Evolutionary conservation across 2,113 vertebrate genomes (phyloP), one percentile per base, ranked within the genome.

Genomic region (Stercorarius parasiticus): DNA sequence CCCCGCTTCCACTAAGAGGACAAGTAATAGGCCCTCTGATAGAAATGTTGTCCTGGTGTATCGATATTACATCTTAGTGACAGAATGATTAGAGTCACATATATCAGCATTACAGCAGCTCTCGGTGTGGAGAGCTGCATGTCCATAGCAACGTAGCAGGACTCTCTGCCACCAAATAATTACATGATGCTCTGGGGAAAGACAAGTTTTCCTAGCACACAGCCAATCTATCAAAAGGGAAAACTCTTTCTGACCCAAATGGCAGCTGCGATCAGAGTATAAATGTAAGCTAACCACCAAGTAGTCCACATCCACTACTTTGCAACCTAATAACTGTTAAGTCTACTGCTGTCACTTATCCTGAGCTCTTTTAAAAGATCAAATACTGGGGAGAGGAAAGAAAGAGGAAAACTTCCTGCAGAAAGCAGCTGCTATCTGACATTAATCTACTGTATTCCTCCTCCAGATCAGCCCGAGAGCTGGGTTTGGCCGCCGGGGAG

Each of bases 111-210:
- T 67, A n/a, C 79, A 21, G 90, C 85, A 80, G 84, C 88, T 67
- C 92, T 52, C 50, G 4, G 1, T 5, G 92, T 2, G 16, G 38
- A 88, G 85, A 69, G 88, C 93, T 7, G 6, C 88, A 89, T 14
- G 82, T 18, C 92, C 94, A 72, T 76, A 66, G 95, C 82, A 90
- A 81, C 62, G 2, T 12, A 53, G 82, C 85, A 45, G 85, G 49
- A 5, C 88, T 97, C 92, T 66, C 32, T 20, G 27, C 78, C 92
- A 95, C 88, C 96, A 82, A 91, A 56, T 67, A 71, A 93, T 95
- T 90, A 88, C 82, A 90, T 0, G 43, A 42, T 88, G 94, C 94
- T 95, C 97, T 52, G 91, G 92, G 91, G 94, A 95, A 92, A 88
- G 92, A 92, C 90, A 95, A 74, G 91, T 84, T 95, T 92, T 84